phyloP scores from a whole-genome alignment of 2,797 vertebrate species.

The Leptatherina wallacei region DNA sequence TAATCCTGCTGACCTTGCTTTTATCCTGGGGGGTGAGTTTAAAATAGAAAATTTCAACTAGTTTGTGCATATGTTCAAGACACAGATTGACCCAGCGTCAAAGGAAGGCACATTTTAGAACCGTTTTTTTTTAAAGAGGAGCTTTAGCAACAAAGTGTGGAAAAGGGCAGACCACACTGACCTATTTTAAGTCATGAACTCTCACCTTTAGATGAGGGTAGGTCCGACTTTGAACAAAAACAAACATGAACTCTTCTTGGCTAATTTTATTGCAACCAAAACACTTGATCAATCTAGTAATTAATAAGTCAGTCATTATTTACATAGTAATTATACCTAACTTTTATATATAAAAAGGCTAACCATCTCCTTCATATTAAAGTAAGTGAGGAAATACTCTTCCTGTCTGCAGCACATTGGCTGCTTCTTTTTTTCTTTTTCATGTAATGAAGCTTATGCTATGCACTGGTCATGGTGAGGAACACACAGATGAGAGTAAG shows the following conservation, averaged over 20 bases:
- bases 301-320: constrained; percentile 41
- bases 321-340: constrained; percentile 19
- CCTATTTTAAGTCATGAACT: constrained; percentile 53
- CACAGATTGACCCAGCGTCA: constrained; percentile 47
- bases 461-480: constrained; percentile 36
- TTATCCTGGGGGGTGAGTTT: constrained; percentile 41
- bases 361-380: constrained; percentile 28
- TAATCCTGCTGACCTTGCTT: constrained; percentile 49
- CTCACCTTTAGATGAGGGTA: constrained; percentile 44
- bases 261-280: constrained; percentile 24
- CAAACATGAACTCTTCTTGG: neutral
- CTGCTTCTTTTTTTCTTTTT: constrained; percentile 24
- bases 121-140: constrained; percentile 37
- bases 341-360: constrained; percentile 14
- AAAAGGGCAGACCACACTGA: constrained; percentile 24
- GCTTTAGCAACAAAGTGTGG: constrained; percentile 26
- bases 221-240: constrained; percentile 25
- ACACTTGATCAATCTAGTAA: constrained; percentile 13
- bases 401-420: constrained; percentile 49
- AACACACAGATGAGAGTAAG: constrained; percentile 49
- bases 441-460: constrained; percentile 39
- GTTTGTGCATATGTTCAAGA: constrained; percentile 48
- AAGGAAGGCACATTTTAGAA: constrained; percentile 33
- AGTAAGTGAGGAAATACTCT: constrained; percentile 40
- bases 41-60: constrained; percentile 52